phyloP scores from a whole-genome alignment of 1,140 invertebrate species.

The Drosophila sp. region DNA sequence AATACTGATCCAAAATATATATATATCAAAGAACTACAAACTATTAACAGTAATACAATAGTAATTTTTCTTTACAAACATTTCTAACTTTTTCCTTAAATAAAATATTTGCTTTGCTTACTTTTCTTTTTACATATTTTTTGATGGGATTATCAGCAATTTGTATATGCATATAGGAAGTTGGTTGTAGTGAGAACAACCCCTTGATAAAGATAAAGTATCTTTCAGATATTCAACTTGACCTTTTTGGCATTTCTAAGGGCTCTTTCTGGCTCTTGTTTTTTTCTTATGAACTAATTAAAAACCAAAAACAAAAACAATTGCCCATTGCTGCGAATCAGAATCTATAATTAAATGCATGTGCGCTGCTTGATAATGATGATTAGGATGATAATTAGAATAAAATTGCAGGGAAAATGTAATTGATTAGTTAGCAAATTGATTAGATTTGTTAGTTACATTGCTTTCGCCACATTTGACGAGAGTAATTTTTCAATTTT shows the following conservation, averaged over 20 bases:
- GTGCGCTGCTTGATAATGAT: slow-evolving; percentile 5
- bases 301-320: not conserved
- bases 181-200: no score
- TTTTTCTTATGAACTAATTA: not conserved
- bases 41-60: no score
- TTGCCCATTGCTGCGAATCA: not conserved
- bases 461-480: no score
- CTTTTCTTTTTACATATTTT: no score
- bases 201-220: no score
- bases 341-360: slow-evolving; percentile 10
- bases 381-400: not conserved
- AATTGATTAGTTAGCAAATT: slow-evolving; percentile 3
- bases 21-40: no score
- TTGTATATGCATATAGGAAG: no score
- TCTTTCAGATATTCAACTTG: not conserved
- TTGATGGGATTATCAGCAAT: no score
- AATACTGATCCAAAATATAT: no score
- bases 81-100: no score
- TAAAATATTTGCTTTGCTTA: no score
- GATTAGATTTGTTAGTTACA: not conserved
- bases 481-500: slow-evolving; percentile 10
- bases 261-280: not conserved
- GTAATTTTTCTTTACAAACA: no score
- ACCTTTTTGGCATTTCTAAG: not conserved
- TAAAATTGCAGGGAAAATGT: slow-evolving; percentile 11